Evolutionary conservation across 1,140 invertebrate genomes (phyloP).

Genomic region (Stratiolaelaps scimitus): DNA sequence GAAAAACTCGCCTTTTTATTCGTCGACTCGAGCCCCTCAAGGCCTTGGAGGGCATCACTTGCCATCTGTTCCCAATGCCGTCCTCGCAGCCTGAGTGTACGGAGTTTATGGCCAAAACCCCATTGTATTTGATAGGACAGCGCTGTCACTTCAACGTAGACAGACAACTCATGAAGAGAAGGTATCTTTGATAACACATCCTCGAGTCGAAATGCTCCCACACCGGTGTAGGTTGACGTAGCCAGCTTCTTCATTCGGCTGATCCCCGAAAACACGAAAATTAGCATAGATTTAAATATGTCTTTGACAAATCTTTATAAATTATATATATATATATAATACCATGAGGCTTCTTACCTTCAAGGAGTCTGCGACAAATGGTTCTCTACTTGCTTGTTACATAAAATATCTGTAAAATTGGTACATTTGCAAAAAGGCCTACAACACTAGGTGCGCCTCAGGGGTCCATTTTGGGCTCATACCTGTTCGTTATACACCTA

Average conservation of each 20-base stretch:
- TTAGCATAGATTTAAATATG: too few species aligned
- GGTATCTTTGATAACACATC: not conserved
- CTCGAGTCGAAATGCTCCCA: conserved; percentile 9
- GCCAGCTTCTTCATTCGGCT: conserved; percentile 13
- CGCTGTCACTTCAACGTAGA: not conserved
- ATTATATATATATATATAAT: too few species aligned
- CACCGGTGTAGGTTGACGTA: conserved; percentile 10
- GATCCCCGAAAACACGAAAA: too few species aligned
- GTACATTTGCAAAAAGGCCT: too few species aligned
- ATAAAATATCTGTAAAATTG: too few species aligned
- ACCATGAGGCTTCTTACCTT: too few species aligned
- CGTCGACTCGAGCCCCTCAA: not conserved
- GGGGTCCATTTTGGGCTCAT: too few species aligned
- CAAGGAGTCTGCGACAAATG: too few species aligned
- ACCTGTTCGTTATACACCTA: too few species aligned
- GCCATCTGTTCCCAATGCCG: not conserved
- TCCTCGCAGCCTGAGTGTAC: not conserved
- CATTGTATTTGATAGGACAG: conserved; percentile 22
- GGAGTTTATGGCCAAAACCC: conserved; percentile 21
- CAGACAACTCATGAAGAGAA: not conserved
- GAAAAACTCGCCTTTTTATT: conserved; percentile 5
- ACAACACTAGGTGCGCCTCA: too few species aligned
- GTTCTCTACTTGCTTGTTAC: too few species aligned
- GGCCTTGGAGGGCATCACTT: not conserved
- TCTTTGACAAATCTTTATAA: too few species aligned